Base-by-base conservation (phyloP, 2,888 invertebrate genomes). In the Heliconius cydno region DNA sequence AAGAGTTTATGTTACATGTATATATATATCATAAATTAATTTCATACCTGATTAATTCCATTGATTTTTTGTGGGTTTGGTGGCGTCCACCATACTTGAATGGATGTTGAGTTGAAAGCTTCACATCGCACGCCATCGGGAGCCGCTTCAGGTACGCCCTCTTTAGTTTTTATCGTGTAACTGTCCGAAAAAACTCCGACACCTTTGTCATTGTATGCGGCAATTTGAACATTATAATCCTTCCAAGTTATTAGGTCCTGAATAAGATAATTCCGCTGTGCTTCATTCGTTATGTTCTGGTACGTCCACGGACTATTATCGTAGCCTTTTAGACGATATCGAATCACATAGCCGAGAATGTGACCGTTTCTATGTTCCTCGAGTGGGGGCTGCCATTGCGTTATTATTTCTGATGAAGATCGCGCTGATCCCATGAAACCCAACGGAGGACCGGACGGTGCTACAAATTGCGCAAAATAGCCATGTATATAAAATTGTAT, bases 11-110 rank as follows among this genome's bases (percentile, higher is more conserved):
- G 41, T 41, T 41, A 12, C 12, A 41, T 12, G 41, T 19, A 22
- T 19, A 9, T 19, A 9, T 22, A 52, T 7, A 52, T 22, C 52
- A 25, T 41, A 28, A 65, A 72, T 28, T 10, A 5, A 6, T 28
- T n/a, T 65, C 67, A n/a, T 84, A 95, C 98, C 94, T 99, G 98
- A 95, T 99, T 99, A 79, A 99, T 98, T 52, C 99, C 99, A 90
- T 99, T 99, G 78, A 99, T 99, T 93, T 98, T 98, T 88, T 99
- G 99, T 0, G 99, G 99, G 92, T 98, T 98, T 0, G 99, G 99
- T 1, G 99, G 99, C n/a, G 96, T 97, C 99, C 99, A 99, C 93
- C 96, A 97, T 1, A 99, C 97, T 77, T 96, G 95, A 19, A 97
- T 95, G 0, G 98, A 95, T 52, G 99, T 99, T 0, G 99, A 99